Evolutionary conservation across 1,140 invertebrate species (phyloP).

Genomic region (Asbolus verrucosus): DNA sequence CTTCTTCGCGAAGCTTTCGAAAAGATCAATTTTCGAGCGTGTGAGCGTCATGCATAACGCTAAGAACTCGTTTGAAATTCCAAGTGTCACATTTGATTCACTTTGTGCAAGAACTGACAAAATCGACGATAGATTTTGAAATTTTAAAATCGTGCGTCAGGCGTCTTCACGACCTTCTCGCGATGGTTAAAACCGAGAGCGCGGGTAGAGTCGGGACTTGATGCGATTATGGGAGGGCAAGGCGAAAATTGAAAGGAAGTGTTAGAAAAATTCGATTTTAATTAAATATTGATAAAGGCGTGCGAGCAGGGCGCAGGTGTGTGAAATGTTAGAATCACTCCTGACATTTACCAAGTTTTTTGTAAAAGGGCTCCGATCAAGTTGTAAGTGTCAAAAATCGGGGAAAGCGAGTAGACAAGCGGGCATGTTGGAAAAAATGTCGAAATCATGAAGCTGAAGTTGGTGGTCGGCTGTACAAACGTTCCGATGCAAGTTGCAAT

Average conservation of each 20-base stretch:
- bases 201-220: slow-evolving; percentile 9
- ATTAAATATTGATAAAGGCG: slow-evolving; percentile 7
- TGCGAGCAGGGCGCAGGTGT: not conserved
- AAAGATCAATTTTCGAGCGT: no score
- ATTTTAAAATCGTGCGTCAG: no score
- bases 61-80: no score
- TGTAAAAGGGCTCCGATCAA: not conserved
- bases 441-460: no score
- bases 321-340: not conserved
- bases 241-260: slow-evolving; percentile 15
- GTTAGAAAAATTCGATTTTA: slow-evolving; percentile 20
- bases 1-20: no score
- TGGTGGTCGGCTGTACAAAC: slow-evolving; percentile 20
- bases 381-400: not conserved
- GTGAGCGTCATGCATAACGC: no score
- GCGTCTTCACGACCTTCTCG: no score
- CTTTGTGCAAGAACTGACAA: no score
- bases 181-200: no score
- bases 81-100: no score
- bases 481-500: slow-evolving; percentile 34
- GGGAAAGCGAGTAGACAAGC: not conserved
- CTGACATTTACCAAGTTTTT: slow-evolving; percentile 1
- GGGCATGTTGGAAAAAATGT: no score
- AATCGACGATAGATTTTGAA: no score
- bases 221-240: slow-evolving; percentile 7